Base-by-base conservation (phyloP, 2,113 vertebrate genomes). In the Notothenia rossii region DNA sequence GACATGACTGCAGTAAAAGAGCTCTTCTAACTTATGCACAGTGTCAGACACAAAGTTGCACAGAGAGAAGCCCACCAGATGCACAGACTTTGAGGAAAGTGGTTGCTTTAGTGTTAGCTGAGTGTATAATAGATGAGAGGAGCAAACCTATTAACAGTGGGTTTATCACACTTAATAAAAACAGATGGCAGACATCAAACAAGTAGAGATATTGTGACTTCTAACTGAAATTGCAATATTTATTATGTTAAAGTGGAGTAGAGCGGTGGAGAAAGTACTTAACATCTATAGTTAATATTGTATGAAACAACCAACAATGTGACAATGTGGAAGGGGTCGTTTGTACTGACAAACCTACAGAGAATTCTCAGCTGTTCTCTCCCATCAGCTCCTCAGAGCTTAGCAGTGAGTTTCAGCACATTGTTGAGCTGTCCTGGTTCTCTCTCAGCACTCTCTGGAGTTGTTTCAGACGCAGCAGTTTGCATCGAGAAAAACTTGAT, bases 11-110 rank as follows among this genome's bases (percentile, higher is more conserved):
- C 33, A 36, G 29, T 63, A 17, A 1, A 59, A 64, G 67, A 69
- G 60, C 51, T 60, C 46, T 58, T 72, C 75, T 15, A 36, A 7
- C 11, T 61, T 15, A 79, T 68, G 18, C 53, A 43, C n/a, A 65
- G 46, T 9, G 33, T 58, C 29, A 53, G 22, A 29, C 59, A 18
- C 14, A 20, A 25, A 20, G 70, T 17, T 29, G 17, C 50, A 58
- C 10, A 43, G 13, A 22, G 40, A 43, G 36, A 15, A 56, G 68
- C 22, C 77, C 22, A 55, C 3, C 10, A 1, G 29, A 73, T 10
- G 11, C 14, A 25, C 1, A 9, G 6, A 43, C 25, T 40, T 15
- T 15, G 46, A 60, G 7, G 14, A n/a, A 43, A 40, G 43, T 40
- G n/a, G 18, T 45, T 8, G 13, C 3, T 78, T 63, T 17, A 55